phyloP scores from a whole-genome alignment of 2,113 vertebrate genomes.

The Eupsittula cactorum region DNA sequence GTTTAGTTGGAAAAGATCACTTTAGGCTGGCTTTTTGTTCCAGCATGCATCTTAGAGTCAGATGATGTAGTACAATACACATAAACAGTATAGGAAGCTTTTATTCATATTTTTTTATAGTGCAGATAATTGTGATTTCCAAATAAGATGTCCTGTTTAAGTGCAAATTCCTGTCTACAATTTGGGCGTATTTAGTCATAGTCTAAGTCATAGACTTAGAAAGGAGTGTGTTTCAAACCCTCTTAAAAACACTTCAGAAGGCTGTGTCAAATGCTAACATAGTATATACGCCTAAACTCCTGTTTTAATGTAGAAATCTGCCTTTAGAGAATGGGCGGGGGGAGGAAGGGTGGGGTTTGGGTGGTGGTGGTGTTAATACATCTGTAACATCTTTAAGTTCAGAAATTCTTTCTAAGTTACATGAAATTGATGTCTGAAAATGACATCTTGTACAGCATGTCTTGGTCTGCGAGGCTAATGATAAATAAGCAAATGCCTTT shows the following conservation, averaged over 20 bases:
- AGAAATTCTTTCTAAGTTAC: neutral
- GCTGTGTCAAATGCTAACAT: neutral
- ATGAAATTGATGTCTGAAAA: neutral
- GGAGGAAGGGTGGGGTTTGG: fast-evolving
- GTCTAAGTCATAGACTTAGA: neutral
- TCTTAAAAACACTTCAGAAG: neutral
- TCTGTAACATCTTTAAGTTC: neutral
- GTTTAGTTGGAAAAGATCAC: neutral
- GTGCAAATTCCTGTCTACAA: neutral
- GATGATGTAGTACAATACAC: neutral
- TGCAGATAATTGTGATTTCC: neutral
- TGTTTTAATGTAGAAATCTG: neutral
- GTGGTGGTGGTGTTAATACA: neutral
- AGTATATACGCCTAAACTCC: neutral
- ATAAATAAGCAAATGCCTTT: neutral
- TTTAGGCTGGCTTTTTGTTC: neutral
- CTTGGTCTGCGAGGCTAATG: neutral
- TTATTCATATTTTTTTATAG: neutral
- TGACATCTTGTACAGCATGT: neutral
- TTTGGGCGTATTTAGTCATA: neutral
- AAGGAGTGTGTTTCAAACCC: neutral
- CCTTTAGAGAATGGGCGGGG: neutral
- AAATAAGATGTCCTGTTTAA: neutral
- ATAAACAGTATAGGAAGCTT: neutral
- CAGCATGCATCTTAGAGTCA: neutral